Evolutionary conservation across 2,113 vertebrate genomes (phyloP).

Genomic region (Trachemys scripta): DNA sequence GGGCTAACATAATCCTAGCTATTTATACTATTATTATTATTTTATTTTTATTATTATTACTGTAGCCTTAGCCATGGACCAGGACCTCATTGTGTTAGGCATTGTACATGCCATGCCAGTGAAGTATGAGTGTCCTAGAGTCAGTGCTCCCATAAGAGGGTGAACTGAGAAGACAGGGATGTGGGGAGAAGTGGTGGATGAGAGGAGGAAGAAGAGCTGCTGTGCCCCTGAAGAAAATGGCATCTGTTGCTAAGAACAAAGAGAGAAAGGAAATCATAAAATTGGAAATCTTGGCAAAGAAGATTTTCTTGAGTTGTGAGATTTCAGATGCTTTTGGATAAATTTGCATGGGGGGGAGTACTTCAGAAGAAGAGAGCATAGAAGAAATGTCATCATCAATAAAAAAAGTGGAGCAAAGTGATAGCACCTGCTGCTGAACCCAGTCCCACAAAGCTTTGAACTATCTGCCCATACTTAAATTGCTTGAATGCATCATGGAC

Average conservation of each 20-base stretch:
- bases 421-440: neutral
- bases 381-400: neutral
- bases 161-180: neutral
- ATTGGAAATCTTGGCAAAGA: neutral
- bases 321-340: neutral
- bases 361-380: neutral
- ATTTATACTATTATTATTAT: neutral
- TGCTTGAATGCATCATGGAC: fast-evolving
- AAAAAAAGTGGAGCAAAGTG: neutral
- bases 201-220: neutral
- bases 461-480: neutral
- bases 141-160: neutral
- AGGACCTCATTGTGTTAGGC: neutral
- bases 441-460: neutral
- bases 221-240: neutral
- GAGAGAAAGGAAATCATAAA: neutral
- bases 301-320: neutral
- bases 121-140: neutral
- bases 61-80: neutral
- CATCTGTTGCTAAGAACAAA: neutral
- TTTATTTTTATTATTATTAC: neutral
- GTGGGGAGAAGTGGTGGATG: neutral
- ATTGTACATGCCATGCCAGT: neutral
- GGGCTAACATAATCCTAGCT: neutral
- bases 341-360: neutral